Conservation (phyloP, 2,888 invertebrate genomes). For the Archips xylosteana region DNA sequence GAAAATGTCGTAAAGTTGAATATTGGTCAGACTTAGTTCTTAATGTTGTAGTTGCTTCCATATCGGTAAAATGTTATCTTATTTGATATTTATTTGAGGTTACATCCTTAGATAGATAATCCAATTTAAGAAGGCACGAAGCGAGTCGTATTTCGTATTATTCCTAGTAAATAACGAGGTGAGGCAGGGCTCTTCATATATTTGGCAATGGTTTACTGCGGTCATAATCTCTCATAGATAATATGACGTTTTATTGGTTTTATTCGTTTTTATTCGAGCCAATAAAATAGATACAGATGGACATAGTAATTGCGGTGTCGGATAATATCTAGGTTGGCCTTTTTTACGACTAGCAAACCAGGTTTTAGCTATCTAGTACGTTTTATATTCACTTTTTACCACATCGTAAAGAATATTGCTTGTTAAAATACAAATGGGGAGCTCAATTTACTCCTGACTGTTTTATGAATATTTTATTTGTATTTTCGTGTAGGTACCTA, state of each 20-base stretch:
- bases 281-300: constrained; percentile 44
- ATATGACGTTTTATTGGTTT: constrained; percentile 45
- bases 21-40: constrained; percentile 45
- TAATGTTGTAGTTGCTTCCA: constrained; percentile 54
- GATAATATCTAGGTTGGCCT: constrained; percentile 23
- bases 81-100: constrained; percentile 60
- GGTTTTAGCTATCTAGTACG: constrained; percentile 27
- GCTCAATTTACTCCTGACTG: constrained; percentile 14
- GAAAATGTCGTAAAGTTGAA: constrained; percentile 45
- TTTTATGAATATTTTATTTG: constrained; percentile 6
- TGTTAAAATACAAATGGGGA: constrained; percentile 40
- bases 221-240: constrained; percentile 50
- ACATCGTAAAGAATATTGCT: constrained; percentile 24
- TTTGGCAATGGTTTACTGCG: constrained; percentile 47
- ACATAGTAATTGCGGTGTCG: constrained; percentile 26
- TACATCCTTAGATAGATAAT: constrained; percentile 54
- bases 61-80: constrained; percentile 60
- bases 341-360: constrained; percentile 24
- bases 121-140: constrained; percentile 45
- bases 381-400: constrained; percentile 37
- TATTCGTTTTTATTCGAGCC: constrained; percentile 43
- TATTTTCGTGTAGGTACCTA: not conserved
- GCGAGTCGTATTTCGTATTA: constrained; percentile 7
- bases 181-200: constrained; percentile 47
- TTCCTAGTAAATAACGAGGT: constrained; percentile 17